Evolutionary conservation across 2,113 vertebrate genomes (phyloP).

Genomic region (Eurypyga helias): DNA sequence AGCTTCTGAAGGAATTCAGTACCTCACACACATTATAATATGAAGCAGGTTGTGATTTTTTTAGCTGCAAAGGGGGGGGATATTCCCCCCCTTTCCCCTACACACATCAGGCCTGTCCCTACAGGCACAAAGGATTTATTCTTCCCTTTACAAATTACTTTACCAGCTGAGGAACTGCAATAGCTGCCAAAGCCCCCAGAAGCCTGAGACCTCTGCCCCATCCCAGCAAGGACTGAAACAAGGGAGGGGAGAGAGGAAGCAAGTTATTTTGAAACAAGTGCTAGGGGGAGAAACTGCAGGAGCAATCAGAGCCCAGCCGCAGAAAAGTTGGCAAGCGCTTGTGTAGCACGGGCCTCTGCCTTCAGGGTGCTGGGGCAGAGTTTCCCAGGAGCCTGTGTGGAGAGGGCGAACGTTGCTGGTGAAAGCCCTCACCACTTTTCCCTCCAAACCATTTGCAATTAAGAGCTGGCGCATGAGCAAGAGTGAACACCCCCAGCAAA

Average conservation of each 20-base stretch:
- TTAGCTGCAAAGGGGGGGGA: background rate
- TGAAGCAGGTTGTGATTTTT: background rate
- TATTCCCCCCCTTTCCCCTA: background rate
- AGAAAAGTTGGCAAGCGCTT: background rate
- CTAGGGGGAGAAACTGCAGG: background rate
- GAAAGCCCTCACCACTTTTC: background rate
- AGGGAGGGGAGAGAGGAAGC: background rate
- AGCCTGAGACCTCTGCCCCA: slow-evolving; percentile 15
- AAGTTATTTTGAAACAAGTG: background rate
- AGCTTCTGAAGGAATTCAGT: background rate
- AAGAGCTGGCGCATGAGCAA: background rate
- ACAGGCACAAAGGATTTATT: slow-evolving; percentile 48
- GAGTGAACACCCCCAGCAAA: background rate
- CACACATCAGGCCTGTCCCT: background rate
- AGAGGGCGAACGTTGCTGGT: background rate
- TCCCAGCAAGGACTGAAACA: background rate
- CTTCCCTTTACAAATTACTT: slow-evolving; percentile 34
- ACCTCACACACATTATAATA: background rate
- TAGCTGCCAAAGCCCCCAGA: background rate
- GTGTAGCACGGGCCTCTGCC: background rate
- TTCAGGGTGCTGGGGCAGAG: background rate
- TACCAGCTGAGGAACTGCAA: slow-evolving; percentile 9
- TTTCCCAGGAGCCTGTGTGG: accelerated
- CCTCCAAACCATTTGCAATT: background rate
- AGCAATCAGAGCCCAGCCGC: background rate